Evolutionary conservation across 30 jellyfish, hydroid and myxozoan genomes (phyloP).

Genomic region (Morbakka virulenta): DNA sequence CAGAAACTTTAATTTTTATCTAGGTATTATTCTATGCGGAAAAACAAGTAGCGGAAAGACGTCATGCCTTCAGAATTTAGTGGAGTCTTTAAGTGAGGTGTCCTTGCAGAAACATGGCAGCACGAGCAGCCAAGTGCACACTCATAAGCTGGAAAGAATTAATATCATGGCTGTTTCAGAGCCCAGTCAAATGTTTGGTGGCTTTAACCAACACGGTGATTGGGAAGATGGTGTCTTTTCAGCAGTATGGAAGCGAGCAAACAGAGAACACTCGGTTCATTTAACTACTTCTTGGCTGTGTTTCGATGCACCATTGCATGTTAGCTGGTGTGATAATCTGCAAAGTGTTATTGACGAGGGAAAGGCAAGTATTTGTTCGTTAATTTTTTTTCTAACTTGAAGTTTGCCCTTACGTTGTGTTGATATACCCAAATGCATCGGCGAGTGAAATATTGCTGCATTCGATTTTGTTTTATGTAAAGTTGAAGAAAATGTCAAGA

Average conservation of each 20-base stretch:
- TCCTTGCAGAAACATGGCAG: constrained; percentile 34
- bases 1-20: background rate
- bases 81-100: constrained; percentile 64
- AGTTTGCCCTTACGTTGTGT: background rate
- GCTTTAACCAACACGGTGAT: constrained; percentile 48
- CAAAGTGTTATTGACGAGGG: constrained; percentile 63
- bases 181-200: constrained; percentile 64
- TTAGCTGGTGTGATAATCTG: constrained; percentile 57
- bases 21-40: constrained; percentile 75
- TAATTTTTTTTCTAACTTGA: background rate
- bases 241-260: constrained; percentile 65
- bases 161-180: constrained; percentile 71
- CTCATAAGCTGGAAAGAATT: constrained; percentile 66
- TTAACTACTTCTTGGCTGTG: constrained; percentile 77
- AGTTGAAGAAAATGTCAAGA: too few species aligned
- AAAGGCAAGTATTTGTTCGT: constrained; percentile 34
- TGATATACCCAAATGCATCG: too few species aligned
- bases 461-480: too few species aligned
- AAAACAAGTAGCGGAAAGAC: constrained; percentile 74
- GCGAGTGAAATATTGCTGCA: too few species aligned
- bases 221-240: constrained; percentile 81
- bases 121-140: constrained; percentile 36
- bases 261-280: constrained; percentile 27
- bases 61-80: constrained; percentile 60
- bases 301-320: constrained; percentile 81